A percentile compares a stretch with the other conserved stretches of the same genome.
Conservation (phyloP, 2,888 invertebrate species). For the Andrena trimmerana region DNA sequence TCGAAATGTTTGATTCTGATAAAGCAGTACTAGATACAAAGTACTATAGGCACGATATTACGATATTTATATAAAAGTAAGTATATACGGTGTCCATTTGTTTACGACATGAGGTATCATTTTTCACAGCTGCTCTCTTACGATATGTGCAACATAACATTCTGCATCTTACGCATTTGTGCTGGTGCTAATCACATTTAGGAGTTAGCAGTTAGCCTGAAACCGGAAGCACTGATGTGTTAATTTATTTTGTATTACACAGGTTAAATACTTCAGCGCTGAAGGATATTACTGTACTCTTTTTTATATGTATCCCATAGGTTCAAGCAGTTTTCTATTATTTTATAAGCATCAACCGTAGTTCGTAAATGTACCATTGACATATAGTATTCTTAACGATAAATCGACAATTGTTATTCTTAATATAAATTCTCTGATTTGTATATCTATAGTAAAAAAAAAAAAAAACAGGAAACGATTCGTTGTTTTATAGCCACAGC, state of each 20-base stretch:
- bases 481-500: conserved; percentile 35
- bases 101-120: conserved; percentile 44
- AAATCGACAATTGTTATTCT: conserved; percentile 37
- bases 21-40: conserved; percentile 57
- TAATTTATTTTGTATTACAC: conserved; percentile 51
- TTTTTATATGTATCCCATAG: conserved; percentile 50
- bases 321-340: conserved; percentile 49
- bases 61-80: conserved; percentile 57
- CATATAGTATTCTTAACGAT: conserved; percentile 38
- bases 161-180: conserved; percentile 38
- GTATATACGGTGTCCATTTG: conserved; percentile 50
- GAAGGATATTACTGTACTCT: conserved; percentile 45
- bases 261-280: conserved; percentile 27
- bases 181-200: conserved; percentile 35
- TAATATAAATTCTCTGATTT: conserved; percentile 46
- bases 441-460: conserved; percentile 24
- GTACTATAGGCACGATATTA: conserved; percentile 37
- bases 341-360: conserved; percentile 53
- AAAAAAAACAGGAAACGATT: not conserved
- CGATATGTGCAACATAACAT: conserved; percentile 15
- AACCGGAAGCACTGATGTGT: conserved; percentile 25
- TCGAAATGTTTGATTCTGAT: conserved; percentile 28
- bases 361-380: conserved; percentile 49
- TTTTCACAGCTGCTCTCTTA: conserved; percentile 47
- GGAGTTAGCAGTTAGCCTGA: conserved; percentile 19